Conservation (phyloP, 2,113 vertebrate genomes). For the Eublepharis macularius region DNA sequence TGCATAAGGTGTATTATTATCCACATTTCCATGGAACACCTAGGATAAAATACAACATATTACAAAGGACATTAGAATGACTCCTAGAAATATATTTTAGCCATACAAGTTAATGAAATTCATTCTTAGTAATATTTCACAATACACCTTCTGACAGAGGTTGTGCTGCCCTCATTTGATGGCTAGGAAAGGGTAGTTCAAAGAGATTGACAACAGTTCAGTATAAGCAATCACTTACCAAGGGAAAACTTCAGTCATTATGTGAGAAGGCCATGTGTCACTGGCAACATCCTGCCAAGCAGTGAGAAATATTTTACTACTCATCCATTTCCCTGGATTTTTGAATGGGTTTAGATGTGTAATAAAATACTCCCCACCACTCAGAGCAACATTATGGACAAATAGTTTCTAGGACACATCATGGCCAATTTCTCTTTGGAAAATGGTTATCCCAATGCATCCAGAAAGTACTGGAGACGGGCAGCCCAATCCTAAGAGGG, state of each 20-base stretch:
- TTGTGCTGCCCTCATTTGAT: background rate
- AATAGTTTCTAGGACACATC: background rate
- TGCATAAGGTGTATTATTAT: conserved; percentile 95
- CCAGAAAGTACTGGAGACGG: background rate
- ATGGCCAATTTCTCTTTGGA: background rate
- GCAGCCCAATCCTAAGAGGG: too few relatives aligned
- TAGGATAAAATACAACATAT: conserved; percentile 52
- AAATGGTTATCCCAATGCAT: background rate
- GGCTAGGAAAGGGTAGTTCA: background rate
- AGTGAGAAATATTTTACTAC: background rate
- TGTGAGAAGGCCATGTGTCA: background rate
- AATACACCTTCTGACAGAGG: background rate
- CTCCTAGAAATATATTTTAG: fast-evolving
- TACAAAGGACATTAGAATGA: fast-evolving
- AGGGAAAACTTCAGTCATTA: background rate
- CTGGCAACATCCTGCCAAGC: background rate
- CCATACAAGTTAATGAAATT: fast-evolving
- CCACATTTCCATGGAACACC: conserved; percentile 95
- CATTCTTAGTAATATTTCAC: background rate
- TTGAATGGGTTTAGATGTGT: background rate
- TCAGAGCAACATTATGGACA: background rate
- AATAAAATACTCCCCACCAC: background rate
- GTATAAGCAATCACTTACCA: background rate
- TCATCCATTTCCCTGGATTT: background rate
- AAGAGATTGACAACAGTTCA: background rate